Evolutionary conservation across 2,797 vertebrate genomes (phyloP), one percentile per base, ranked within the genome.

Genomic region (Etheostoma nigrum): DNA sequence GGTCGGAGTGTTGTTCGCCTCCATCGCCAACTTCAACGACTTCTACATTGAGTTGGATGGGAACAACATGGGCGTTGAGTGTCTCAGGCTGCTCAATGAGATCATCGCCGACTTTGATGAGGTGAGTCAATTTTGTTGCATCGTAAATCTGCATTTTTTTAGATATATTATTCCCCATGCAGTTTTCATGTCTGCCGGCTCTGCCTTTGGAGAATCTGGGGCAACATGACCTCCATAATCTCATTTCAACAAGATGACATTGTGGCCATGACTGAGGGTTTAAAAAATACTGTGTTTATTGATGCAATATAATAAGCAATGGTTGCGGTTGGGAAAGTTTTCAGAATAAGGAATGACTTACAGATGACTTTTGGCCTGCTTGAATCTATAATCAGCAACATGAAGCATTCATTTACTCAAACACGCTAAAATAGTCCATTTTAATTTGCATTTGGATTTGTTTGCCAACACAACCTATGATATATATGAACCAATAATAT

Each of bases 51-150:
- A 99, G 93, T 92, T 99, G 91, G 98, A 99, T 0, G 98, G 97
- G 77, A 99, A 99, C 95, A 99, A 99, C 93, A 99, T 99, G 97
- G 98, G 98, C 15, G 98, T 99, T 12, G 98, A 99, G 85, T 99
- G 98, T 87, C 95, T 99, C 87, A 94, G 98, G 42, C 96, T 99
- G 55, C 96, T 99, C 83, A 99, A 99, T 51, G 98, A 99, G 95
- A 99, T 99, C 82, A 99, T 99, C 36, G 98, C 98, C 0, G 98
- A 99, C 92, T 99, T 99, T 55, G 98, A 99, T 45, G 97, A 99
- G 97, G 98, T 97, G 82, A 87, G 81, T 27, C 15, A 67, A 48
- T 6, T 36, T 61, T 2, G 12, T 40, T 72, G 33, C 30, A 14
- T 78, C 65, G 19, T 80, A 86, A 87, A 86, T 80, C 74, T 64